Evolutionary conservation across 2,113 vertebrate genomes (phyloP).

Genomic region (Callipepla squamata): DNA sequence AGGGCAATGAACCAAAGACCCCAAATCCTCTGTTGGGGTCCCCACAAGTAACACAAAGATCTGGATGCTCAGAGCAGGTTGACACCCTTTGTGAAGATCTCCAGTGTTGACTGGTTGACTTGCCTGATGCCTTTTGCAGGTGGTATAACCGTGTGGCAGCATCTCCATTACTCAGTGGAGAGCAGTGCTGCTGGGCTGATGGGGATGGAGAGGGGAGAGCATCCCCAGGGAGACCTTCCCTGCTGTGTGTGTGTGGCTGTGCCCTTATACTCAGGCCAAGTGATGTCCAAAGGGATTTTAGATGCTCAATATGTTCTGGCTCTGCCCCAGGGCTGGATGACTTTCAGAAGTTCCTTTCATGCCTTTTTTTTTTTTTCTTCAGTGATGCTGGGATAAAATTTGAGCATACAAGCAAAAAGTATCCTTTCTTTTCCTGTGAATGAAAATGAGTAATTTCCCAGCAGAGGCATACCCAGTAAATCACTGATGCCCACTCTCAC

Average conservation of each 20-base stretch:
- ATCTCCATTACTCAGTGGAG: neutral
- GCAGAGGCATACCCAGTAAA: rapidly evolving
- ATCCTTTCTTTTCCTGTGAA: neutral
- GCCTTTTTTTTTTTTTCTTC: neutral
- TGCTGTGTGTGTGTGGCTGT: neutral
- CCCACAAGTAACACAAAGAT: rapidly evolving
- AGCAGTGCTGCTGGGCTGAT: neutral
- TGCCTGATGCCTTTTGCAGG: neutral
- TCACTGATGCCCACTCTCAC: neutral
- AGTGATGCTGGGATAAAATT: neutral
- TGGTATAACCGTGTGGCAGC: rapidly evolving
- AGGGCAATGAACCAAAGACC: neutral
- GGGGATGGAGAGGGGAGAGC: neutral
- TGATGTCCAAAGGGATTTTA: neutral
- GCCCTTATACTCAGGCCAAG: neutral
- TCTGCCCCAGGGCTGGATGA: neutral
- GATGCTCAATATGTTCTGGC: neutral
- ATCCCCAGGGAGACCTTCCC: neutral
- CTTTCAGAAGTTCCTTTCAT: conserved; percentile 5
- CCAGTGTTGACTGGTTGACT: rapidly evolving
- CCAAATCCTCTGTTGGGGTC: neutral
- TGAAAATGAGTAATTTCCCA: neutral
- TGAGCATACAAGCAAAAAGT: neutral
- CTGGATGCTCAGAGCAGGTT: rapidly evolving
- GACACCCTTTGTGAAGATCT: neutral